phyloP scores from a whole-genome alignment of 92 coral and sea anemone genomes.

The Meandrina meandrites region DNA sequence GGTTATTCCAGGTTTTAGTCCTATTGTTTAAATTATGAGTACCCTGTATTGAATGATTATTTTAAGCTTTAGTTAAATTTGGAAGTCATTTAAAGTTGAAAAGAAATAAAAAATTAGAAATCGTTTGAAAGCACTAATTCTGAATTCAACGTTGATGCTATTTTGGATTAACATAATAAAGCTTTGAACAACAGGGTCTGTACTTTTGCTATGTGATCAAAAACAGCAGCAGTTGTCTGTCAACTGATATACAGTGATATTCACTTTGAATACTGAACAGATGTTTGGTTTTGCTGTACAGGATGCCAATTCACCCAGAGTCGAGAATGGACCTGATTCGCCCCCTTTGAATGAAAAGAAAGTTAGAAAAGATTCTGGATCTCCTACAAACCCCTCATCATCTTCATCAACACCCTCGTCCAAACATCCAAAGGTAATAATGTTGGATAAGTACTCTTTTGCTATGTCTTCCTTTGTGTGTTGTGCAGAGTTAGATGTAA shows the following conservation, averaged over 20 bases:
- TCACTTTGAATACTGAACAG: not conserved
- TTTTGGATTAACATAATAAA: not conserved
- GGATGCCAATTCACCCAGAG: constrained; percentile 94
- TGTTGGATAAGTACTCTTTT: too few species aligned
- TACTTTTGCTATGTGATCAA: too few species aligned
- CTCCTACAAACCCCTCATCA: constrained; percentile 84
- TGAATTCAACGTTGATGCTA: not conserved
- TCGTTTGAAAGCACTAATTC: too few species aligned
- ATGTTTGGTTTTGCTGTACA: not conserved
- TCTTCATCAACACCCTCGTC: constrained; percentile 97
- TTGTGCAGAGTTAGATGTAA: not conserved
- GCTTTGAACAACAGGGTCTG: not conserved
- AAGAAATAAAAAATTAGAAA: too few species aligned
- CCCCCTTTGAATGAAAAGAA: constrained; percentile 92
- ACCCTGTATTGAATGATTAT: too few species aligned
- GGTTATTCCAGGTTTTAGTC: too few species aligned
- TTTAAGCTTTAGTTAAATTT: too few species aligned
- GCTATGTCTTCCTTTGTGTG: not conserved
- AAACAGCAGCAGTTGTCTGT: too few species aligned
- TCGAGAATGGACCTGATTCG: constrained; percentile 96
- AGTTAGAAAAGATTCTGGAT: constrained; percentile 87
- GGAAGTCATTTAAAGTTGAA: too few species aligned
- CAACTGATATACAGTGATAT: too few species aligned
- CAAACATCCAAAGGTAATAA: constrained; percentile 77
- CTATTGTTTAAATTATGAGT: too few species aligned